These are phyloP conservation scores for Eilema depressum DNA, from an alignment of 2,888 invertebrate species.

Conservation along the genomic window DNA sequence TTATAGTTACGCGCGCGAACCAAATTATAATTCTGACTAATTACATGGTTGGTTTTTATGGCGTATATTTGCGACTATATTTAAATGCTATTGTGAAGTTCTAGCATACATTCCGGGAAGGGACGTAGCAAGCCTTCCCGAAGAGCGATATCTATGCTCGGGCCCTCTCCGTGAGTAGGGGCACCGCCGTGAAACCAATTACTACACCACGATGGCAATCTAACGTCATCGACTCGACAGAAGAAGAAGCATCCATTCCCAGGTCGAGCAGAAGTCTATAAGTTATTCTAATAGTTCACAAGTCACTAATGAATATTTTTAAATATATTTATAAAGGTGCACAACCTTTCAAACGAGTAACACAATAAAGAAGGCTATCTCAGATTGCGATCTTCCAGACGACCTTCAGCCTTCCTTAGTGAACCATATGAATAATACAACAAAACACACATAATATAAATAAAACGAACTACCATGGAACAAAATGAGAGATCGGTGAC, in stretches of 20 bases:
- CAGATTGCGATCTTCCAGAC: not conserved
- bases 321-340: not conserved
- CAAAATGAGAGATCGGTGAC: not conserved
- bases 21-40: not conserved
- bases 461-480: not conserved
- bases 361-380: not conserved
- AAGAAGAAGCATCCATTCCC: no score
- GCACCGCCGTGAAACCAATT: no score
- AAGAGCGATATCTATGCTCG: no score
- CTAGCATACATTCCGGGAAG: no score
- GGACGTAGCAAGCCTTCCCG: no score
- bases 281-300: no score
- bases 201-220: no score
- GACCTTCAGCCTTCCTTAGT: not conserved
- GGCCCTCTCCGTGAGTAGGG: no score
- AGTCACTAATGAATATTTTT: conserved; percentile 1
- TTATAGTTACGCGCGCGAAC: not conserved
- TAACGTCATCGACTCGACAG: no score
- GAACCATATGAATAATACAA: not conserved
- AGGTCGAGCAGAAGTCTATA: no score
- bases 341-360: not conserved
- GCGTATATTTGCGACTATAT: not conserved
- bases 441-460: not conserved
- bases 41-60: not conserved
- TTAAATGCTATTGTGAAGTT: not conserved